Conservation (phyloP, 2,888 invertebrate species). For the Callyntrura sp. region DNA sequence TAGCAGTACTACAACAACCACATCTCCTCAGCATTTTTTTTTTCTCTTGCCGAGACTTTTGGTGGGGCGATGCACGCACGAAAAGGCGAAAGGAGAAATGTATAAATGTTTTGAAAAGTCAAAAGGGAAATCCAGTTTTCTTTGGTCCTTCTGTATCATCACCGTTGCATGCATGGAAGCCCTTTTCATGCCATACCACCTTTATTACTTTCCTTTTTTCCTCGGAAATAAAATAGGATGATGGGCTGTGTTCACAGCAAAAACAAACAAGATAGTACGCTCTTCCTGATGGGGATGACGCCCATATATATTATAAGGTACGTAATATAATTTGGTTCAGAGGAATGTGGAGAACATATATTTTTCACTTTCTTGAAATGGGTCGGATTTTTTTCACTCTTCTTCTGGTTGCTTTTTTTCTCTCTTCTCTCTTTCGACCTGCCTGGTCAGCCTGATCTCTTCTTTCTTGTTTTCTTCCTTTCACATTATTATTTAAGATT, state of each 20-base stretch:
- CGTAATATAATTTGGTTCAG: slow-evolving; percentile 7
- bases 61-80: not conserved
- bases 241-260: slow-evolving; percentile 15
- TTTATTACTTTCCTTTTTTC: slow-evolving; percentile 28
- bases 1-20: too few species aligned
- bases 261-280: slow-evolving; percentile 13
- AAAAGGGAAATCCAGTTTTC: slow-evolving; percentile 32
- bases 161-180: slow-evolving; percentile 27
- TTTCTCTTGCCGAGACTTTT: not conserved
- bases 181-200: slow-evolving; percentile 30
- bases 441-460: slow-evolving; percentile 24
- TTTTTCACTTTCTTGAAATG: slow-evolving; percentile 48
- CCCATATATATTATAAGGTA: not conserved
- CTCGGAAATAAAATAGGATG: slow-evolving; percentile 13
- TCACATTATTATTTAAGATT: slow-evolving; percentile 78
- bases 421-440: too few species aligned
- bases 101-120: slow-evolving; percentile 27
- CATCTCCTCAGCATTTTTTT: not conserved
- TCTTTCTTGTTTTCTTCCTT: slow-evolving; percentile 60
- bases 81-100: not conserved
- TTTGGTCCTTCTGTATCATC: slow-evolving; percentile 33
- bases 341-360: not conserved
- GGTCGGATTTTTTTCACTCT: slow-evolving; percentile 53
- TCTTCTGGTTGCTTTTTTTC: slow-evolving; percentile 23
- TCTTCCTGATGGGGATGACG: not conserved